A percentile compares a stretch with the other conserved stretches of the same genome.
Conservation (phyloP, 2,113 vertebrate species). For the Smithornis capensis region DNA sequence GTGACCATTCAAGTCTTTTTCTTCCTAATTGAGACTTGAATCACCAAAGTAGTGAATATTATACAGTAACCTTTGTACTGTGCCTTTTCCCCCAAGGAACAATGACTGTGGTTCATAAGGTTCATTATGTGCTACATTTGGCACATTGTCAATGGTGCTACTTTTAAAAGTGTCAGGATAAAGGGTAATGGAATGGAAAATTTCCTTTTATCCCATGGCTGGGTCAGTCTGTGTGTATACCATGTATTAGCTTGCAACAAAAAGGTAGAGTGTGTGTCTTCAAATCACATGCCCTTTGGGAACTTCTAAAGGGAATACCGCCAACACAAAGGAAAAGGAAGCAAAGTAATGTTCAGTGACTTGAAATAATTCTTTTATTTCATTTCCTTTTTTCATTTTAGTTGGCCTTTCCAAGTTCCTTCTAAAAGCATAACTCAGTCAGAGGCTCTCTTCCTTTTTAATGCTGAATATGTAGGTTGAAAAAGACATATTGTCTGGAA, state of each 20-base stretch:
- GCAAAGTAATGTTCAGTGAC: not conserved
- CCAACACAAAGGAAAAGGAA: not conserved
- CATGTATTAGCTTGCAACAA: not conserved
- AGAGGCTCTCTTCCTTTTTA: not conserved
- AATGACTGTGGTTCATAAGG: conserved; percentile 37
- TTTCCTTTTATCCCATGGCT: not conserved
- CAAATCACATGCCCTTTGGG: not conserved
- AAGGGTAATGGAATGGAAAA: conserved; percentile 46
- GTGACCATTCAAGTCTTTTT: not conserved
- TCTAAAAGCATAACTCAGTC: not conserved
- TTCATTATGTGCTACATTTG: conserved; percentile 29
- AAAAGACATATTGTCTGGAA: not conserved
- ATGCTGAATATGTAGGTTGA: not conserved
- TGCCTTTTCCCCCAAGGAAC: not conserved
- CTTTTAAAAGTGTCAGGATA: conserved; percentile 14
- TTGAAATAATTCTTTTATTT: not conserved
- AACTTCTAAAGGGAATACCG: not conserved
- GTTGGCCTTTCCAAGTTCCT: not conserved
- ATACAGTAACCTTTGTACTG: not conserved
- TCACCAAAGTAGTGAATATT: not conserved
- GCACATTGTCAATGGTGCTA: not conserved
- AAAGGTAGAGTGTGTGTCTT: not conserved
- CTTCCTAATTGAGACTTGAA: not conserved
- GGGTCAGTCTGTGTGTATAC: not conserved
- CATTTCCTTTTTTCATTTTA: not conserved